Conservation (phyloP, 1,140 invertebrate species). For the Theocolax elegans region DNA sequence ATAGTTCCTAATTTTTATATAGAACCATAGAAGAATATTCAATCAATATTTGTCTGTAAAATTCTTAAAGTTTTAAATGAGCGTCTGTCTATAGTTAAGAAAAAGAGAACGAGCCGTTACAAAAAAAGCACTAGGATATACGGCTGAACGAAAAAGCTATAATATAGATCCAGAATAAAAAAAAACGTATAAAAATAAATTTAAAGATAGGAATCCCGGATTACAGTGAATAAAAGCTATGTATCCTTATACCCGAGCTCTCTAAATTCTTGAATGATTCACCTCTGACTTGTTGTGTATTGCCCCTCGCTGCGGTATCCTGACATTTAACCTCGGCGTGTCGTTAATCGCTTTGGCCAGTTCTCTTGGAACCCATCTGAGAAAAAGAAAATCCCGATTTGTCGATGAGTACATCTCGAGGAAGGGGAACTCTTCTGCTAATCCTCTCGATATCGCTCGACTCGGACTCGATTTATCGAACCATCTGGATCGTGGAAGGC, state of each 20-base stretch:
- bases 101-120: background rate
- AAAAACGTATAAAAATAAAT: slow-evolving; percentile 13
- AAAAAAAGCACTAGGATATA: no score
- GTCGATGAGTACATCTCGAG: background rate
- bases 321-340: slow-evolving; percentile 29
- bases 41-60: no score
- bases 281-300: background rate
- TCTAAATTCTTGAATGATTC: slow-evolving; percentile 21
- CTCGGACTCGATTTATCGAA: slow-evolving; percentile 39
- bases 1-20: no score
- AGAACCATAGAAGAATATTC: no score
- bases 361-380: background rate
- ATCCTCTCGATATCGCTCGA: slow-evolving; percentile 57
- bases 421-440: slow-evolving; percentile 53
- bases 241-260: background rate
- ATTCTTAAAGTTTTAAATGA: no score
- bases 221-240: slow-evolving; percentile 17
- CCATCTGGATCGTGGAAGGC: slow-evolving; percentile 31
- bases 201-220: background rate
- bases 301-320: background rate
- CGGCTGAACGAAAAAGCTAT: no score
- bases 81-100: no score
- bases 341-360: slow-evolving; percentile 8
- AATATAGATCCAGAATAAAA: no score
- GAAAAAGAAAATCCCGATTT: background rate